Base-by-base conservation (phyloP, 2,113 vertebrate genomes). In the Zapornia atra region DNA sequence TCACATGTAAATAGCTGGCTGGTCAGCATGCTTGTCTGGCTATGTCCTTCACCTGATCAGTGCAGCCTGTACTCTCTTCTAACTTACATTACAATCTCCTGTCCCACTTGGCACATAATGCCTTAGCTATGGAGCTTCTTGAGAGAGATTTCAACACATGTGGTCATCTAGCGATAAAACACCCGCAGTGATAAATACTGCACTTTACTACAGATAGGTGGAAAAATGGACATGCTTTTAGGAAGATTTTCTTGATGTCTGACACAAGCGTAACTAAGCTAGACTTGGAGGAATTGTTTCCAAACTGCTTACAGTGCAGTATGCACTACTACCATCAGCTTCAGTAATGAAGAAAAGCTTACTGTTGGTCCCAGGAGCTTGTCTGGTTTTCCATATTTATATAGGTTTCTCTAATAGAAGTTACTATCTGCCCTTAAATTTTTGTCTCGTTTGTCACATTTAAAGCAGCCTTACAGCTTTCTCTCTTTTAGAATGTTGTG, bases 41-140 rank as follows among this genome's bases (percentile, higher is more conserved):
- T 1, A 0, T 7, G n/a, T 64, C 36, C 15, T 88, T 53, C 1
- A 2, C 16, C 34, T 44, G 17, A 57, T 38, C 33, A 75, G 33
- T 0, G 0, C 6, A 16, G 12, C 17, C n/a, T 57, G 19, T 33
- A 17, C 31, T 68, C 28, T 61, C 31, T 46, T 77, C 8, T 77
- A 21, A 56, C 34, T 38, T 33, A 10, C 3, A 22, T n/a, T 48
- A 34, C 50, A 14, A 48, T 20, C 7, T 11, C 26, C 9, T 1
- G 2, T 29, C 4, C 34, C 6, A 2, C 3, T 9, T 24, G 40
- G 9, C 10, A 22, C 12, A 73, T 38, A 80, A 36, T 33, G 7
- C 16, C 3, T 2, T n/a, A 80, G 18, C 12, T 86, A 20, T 26
- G 4, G 16, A 76, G 44, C 29, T 70, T 85, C 18, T n/a, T 59